phyloP scores from a whole-genome alignment of 2,797 vertebrate species.

The Hippoglossus hippoglossus region DNA sequence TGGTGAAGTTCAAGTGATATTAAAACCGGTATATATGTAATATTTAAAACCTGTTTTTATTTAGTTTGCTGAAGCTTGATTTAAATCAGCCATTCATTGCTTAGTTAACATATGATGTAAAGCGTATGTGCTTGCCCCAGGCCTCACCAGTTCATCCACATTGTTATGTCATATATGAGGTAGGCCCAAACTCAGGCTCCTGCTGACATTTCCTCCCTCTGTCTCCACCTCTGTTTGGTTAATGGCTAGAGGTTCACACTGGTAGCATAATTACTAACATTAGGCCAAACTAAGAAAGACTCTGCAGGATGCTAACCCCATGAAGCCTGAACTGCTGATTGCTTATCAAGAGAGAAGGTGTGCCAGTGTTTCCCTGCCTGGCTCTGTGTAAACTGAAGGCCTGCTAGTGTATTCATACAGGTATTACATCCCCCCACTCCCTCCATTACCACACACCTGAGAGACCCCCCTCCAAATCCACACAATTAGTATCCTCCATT shows the following conservation, averaged over 20 bases:
- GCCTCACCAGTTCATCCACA: constrained; percentile 40
- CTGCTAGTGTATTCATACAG: constrained; percentile 67
- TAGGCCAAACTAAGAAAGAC: constrained; percentile 78
- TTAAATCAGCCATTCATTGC: constrained; percentile 25
- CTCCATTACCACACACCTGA: constrained; percentile 70
- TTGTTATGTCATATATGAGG: constrained; percentile 38
- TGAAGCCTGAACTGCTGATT: constrained; percentile 68
- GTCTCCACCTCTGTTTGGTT: constrained; percentile 77
- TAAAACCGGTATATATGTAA: constrained; percentile 2
- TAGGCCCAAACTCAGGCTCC: constrained; percentile 43
- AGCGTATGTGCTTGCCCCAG: constrained; percentile 1
- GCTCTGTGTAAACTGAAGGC: constrained; percentile 65
- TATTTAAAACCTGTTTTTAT: neutral
- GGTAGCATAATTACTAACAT: constrained; percentile 83
- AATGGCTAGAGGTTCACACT: constrained; percentile 76
- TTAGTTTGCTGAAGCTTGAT: constrained; percentile 5
- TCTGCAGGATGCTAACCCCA: constrained; percentile 78
- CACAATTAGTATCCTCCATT: constrained; percentile 77
- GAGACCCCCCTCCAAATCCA: constrained; percentile 72
- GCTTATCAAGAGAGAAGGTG: constrained; percentile 72
- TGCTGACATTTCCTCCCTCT: constrained; percentile 58
- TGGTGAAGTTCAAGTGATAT: constrained; percentile 5
- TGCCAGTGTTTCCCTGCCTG: constrained; percentile 56
- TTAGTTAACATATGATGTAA: constrained; percentile 34
- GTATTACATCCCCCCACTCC: constrained; percentile 43